Evolutionary conservation across 2,113 vertebrate species (phyloP), one percentile per base, ranked within the genome.

Genomic region (Planiliza haematocheilus): DNA sequence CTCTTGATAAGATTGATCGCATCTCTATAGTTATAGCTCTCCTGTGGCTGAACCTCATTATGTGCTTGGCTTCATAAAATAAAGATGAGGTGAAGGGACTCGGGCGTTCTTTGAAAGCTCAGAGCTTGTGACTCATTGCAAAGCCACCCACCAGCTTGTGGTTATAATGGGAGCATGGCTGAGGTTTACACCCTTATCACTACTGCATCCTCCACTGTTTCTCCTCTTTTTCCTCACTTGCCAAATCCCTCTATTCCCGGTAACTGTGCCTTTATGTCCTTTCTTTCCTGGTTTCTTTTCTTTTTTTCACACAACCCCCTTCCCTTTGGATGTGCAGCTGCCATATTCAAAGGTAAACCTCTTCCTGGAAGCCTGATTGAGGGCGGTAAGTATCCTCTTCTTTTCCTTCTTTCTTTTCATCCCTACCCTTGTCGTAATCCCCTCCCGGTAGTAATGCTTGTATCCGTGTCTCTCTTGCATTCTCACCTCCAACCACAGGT

Each of bases 291-390:
- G 21, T 85, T 71, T 85, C 49, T 84, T 43, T 48, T 58, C 14
- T 74, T 50, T 21, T 36, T 53, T 66, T 36, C 3, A 4, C 50
- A 60, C 20, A 48, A 63, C 45, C 36, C 51, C 79, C 52, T 70
- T 62, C 57, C 57, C 39, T 77, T 68, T 84, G 82, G 85, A 87
- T 85, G 82, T 83, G 63, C 86, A 92, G 91, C 77, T 6, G 51
- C 86, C 79, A 89, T 92, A 87, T 90, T 91, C 69, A 92, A 92
- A 91, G 88, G 86, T 86, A 91, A 92, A 90, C 70, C 90, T 90
- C 83, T 88, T 65, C 91, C 90, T 60, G 89, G 86, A 74, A 85
- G 70, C 70, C 63, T 91, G 46, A 81, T 90, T 71, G 86, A 88
- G 64, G 84, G 72, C 77, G 83, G 91, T 91, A 82, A 91, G 91